Conservation (phyloP, 2,113 vertebrate genomes). For the Brevimyrus niger region DNA sequence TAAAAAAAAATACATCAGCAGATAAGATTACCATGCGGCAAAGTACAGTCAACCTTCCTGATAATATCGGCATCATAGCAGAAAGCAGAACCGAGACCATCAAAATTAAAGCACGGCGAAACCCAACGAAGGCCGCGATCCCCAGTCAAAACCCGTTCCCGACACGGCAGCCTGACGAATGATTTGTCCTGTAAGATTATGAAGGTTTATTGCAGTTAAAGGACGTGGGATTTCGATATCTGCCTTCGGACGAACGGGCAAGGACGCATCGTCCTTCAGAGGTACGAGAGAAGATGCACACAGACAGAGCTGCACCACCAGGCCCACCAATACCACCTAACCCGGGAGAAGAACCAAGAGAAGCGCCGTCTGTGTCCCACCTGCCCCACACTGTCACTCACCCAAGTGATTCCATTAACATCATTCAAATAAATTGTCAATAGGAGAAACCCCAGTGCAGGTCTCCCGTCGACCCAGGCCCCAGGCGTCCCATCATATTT, state of each 20-base stretch:
- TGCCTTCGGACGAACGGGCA: not conserved
- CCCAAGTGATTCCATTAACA: not conserved
- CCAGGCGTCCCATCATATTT: no score
- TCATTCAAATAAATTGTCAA: not conserved
- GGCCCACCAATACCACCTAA: not conserved
- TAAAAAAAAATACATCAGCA: not conserved
- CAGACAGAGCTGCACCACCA: not conserved
- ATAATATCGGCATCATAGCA: not conserved
- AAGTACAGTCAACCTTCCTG: not conserved
- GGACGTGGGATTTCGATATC: not conserved
- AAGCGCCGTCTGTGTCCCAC: not conserved
- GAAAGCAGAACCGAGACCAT: not conserved
- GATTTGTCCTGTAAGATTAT: not conserved
- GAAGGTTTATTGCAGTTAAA: not conserved
- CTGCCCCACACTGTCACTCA: not conserved
- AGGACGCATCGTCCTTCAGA: not conserved
- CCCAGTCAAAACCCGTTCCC: not conserved
- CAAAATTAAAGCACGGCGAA: not conserved
- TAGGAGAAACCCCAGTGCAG: not conserved
- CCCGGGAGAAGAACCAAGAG: not conserved
- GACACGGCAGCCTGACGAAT: not conserved
- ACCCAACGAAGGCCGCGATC: not conserved
- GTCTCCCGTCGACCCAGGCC: not conserved
- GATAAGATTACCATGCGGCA: not conserved
- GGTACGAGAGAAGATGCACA: not conserved